Base-by-base conservation (phyloP, 2,113 vertebrate genomes). In the Panthera leo region DNA sequence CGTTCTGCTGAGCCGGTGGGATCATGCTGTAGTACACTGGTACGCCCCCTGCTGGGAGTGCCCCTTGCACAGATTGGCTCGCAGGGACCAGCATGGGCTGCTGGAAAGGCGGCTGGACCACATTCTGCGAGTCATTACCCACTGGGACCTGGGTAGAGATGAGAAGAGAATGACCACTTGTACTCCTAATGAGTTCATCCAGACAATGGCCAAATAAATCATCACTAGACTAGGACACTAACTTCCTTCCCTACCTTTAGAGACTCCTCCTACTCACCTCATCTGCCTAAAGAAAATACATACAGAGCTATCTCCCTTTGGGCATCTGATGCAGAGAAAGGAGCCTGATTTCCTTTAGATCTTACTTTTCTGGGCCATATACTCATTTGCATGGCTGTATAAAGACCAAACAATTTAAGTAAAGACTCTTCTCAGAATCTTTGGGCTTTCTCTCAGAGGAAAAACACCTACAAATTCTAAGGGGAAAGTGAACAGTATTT, bases 11-110 rank as follows among this genome's bases (percentile, higher is more conserved):
- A 98, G 99, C 98, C 12, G 99, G 98, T 48, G 99, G 99, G 98
- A 99, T 99, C 98, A 99, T 99, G 78, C 99, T 99, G 98, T 99
- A 99, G 98, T 99, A 99, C 87, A 99, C 99, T 16, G 99, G 99
- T 86, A 99, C 99, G 12, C 99, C 99, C 15, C 99, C 98, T 15
- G 98, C 96, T 80, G 99, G 99, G 90, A 99, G 98, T 29, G 99
- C 99, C 29, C 99, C 99, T 98, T 99, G 99, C 42, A 99, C 99
- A 89, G 99, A 99, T 96, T 99, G 99, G 98, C 99, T 99, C 96
- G 99, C 99, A 34, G 99, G 99, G 18, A 99, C 99, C 97, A 99
- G 99, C 98, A 99, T 99, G 53, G 99, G 99, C 98, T 99, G 99
- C 98, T 99, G 99, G 98, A 99, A 99, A 98, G 99, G 99, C 94